These are phyloP conservation scores for Melanotaenia parkinsoni DNA, from an alignment of 2,797 vertebrate genomes.

Conservation along the genomic window DNA sequence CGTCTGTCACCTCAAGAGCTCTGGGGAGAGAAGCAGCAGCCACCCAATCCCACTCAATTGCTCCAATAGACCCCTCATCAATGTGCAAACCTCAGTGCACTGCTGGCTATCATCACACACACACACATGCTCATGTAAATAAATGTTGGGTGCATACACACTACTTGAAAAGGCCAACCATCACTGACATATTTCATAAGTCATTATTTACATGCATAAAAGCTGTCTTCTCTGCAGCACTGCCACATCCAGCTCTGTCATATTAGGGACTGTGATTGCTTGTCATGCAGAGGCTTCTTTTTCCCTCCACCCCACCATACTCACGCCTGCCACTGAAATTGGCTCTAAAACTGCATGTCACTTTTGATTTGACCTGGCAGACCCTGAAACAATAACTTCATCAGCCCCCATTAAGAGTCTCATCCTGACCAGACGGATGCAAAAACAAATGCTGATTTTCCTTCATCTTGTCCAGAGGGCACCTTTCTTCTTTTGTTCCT, in stretches of 20 bases:
- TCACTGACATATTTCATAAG: constrained; percentile 67
- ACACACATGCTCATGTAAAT: constrained; percentile 50
- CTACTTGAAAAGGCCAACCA: constrained; percentile 67
- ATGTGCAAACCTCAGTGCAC: constrained; percentile 36
- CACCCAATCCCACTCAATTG: constrained; percentile 43
- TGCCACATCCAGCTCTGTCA: constrained; percentile 51
- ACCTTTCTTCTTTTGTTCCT: constrained; percentile 58
- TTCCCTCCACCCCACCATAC: background rate
- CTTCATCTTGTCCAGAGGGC: constrained; percentile 72
- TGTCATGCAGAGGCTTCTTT: constrained; percentile 60
- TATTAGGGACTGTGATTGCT: constrained; percentile 60
- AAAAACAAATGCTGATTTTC: constrained; percentile 75
- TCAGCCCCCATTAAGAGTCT: constrained; percentile 69
- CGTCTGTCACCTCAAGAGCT: constrained; percentile 56
- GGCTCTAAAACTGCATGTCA: constrained; percentile 70
- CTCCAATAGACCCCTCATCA: constrained; percentile 57
- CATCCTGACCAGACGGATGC: constrained; percentile 64
- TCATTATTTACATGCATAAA: constrained; percentile 37
- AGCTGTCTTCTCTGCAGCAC: constrained; percentile 20
- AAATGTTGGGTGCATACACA: constrained; percentile 41
- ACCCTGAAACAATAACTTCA: constrained; percentile 79
- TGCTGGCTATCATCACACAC: constrained; percentile 23
- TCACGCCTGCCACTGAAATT: constrained; percentile 55
- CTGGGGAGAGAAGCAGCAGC: constrained; percentile 33
- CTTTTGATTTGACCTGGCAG: constrained; percentile 78